These are phyloP conservation scores for Phalacrocorax carbo DNA, from an alignment of 2,113 vertebrate species.

Conservation along the genomic window DNA sequence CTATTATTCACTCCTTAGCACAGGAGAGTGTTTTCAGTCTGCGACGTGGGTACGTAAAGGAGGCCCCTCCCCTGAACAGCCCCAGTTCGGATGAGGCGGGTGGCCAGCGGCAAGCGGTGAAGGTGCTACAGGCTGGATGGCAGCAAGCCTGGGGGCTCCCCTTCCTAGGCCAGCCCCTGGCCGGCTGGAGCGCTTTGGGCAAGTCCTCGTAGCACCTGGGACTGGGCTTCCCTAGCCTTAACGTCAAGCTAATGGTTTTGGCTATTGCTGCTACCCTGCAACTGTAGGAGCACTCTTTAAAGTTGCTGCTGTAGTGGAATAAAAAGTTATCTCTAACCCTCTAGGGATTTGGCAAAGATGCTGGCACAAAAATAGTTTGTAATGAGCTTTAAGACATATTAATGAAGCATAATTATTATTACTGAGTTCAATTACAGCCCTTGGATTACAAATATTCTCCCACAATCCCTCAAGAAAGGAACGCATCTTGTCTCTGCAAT, in stretches of 20 bases:
- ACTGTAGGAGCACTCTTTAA: not conserved
- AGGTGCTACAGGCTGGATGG: not conserved
- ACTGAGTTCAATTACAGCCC: slow-evolving; percentile 55
- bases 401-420: slow-evolving; percentile 63
- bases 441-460: slow-evolving; percentile 61
- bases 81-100: rapidly evolving
- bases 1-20: not conserved
- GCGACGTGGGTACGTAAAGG: rapidly evolving
- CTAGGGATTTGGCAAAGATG: slow-evolving; percentile 51
- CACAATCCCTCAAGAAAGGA: slow-evolving; percentile 59
- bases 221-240: not conserved
- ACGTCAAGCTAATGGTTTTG: not conserved
- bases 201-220: not conserved
- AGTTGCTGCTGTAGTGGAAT: not conserved
- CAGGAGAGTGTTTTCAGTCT: not conserved
- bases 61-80: rapidly evolving
- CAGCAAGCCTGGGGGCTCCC: not conserved
- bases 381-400: slow-evolving; percentile 62
- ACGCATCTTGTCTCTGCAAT: slow-evolving; percentile 34
- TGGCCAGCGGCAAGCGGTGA: not conserved
- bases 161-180: not conserved
- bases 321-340: slow-evolving; percentile 35
- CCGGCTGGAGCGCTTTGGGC: rapidly evolving
- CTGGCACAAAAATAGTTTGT: slow-evolving; percentile 57
- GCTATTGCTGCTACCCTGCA: not conserved